Evolutionary conservation across 2,888 invertebrate species (phyloP), one percentile per base, ranked within the genome.

Genomic region (Athrips mouffetella): DNA sequence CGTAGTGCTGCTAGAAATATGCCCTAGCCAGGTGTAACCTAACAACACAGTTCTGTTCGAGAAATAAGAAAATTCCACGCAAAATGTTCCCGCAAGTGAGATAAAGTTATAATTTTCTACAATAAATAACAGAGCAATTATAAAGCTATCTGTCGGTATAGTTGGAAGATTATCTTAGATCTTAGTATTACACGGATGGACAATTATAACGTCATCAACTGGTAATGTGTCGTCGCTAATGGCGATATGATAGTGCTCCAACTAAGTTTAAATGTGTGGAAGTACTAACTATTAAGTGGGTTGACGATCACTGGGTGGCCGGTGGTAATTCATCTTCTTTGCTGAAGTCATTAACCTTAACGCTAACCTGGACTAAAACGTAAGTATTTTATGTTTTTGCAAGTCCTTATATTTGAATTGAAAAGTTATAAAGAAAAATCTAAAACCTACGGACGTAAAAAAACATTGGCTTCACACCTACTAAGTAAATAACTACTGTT

Each of bases 141-240:
- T 44, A 59, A 52, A 29, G 33, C 53, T 30, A 55, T 57, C 52
- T 59, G 53, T 53, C 31, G 23, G 33, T 27, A 31, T 8, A 15
- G 23, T 39, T 37, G 27, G 13, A n/a, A 47, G 39, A 45, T 51
- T 46, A 54, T 47, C 47, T 39, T 21, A 27, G 39, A 48, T 46
- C 45, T 44, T 52, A 50, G 47, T 31, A 53, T 40, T 44, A 47
- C 39, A 41, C 10, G 25, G 30, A 40, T 27, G n/a, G 49, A 56
- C 63, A 67, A 74, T 75, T 72, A 70, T 63, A 67, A 63, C 54
- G 58, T 72, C 70, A 66, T 73, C 69, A 68, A 44, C 52, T 59
- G 47, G 62, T 69, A 69, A 70, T 57, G 59, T 60, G 61, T 50
- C 45, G 45, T 52, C 52, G 58, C 59, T 72, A 65, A 72, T 69